Base-by-base conservation (phyloP, 1,140 invertebrate species). In the Adoxophyes honmai region DNA sequence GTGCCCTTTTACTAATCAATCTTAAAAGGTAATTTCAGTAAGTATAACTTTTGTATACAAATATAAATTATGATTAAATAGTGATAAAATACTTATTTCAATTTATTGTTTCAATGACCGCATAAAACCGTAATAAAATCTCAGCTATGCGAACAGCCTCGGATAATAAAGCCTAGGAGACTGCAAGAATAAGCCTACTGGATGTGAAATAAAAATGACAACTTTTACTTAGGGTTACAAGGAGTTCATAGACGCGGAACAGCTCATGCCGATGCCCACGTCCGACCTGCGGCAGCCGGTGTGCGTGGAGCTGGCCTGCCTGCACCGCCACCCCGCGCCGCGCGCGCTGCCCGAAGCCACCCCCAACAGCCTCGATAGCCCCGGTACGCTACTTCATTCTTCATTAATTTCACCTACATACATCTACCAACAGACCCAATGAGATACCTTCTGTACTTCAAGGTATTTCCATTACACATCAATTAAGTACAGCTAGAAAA, bases 201-300 rank as follows among this genome's bases (percentile, higher is more conserved):
- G n/a, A n/a, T 48, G 16, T 34, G 11, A 18, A 53, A 35, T 36
- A 54, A 21, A 16, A 37, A 42, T 34, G 21, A 18, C 7, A 39
- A 8, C 18, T 59, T 38, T 53, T 28, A 13, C 57, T 34, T 89
- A 97, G 94, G 95, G 96, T 67, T 96, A 95, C 90, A 96, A 95
- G 91, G 95, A 96, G 71, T 95, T 94, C 90, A 94, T 94, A 69
- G 95, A 96, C 83, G 94, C 95, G 9, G 95, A 96, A 89, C 93
- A 94, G 78, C 91, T 96, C 66, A 96, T 96, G 93, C 94, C 95
- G 34, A 91, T 95, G 72, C 90, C 94, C 39, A 96, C 95, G 36
- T 95, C 94, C 66, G 95, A 96, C 77, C 93, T 95, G 85, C 90
- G 92, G 62, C 93, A 94, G 73, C 93, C 94, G 35, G 91, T 96